Base-by-base conservation (phyloP, 2,797 vertebrate genomes). In the Phylloscopus collybita region DNA sequence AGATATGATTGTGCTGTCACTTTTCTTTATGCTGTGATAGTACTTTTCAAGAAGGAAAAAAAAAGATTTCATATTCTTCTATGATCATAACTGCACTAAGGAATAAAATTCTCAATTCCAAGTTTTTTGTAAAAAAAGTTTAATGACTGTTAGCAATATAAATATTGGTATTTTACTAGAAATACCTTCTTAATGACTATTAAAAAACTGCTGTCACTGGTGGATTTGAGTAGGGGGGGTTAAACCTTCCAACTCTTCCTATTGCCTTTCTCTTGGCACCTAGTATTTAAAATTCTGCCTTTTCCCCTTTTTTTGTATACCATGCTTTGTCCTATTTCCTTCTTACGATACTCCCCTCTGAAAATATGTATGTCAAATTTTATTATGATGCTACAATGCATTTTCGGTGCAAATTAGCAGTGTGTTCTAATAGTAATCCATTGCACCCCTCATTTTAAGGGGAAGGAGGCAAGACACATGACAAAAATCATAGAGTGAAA, bases 401-500 rank as follows among this genome's bases (percentile, higher is more conserved):
- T 94, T 93, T 93, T 87, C 81, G 84, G 38, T 80, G 57, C 30
- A 76, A 93, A 93, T 90, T 54, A 95, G 75, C 32, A 54, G 16
- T 64, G 20, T 78, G 42, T 64, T 94, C 90, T 76, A 78, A 94
- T 67, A 93, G 74, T 96, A 95, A 93, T 88, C 45, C 67, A 69
- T 91, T 96, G 87, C 70, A 95, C 50, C 50, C 75, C 76, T 97
- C 17, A 8, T 96, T 97, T 96, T 91, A 97, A 97, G 97, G 97
- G 87, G 91, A 97, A 96, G 86, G 92, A 93, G 88, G 88, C 79
- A 94, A 96, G 91, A 95, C 96, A 90, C 90, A 97, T 97, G 95
- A 97, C 88, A 94, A 96, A 95, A 97, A 95, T 75, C 95, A 88
- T 36, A 95, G 92, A 97, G 90, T 95, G 94, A 96, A 97, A 97